These are phyloP conservation scores for Acanthisitta chloris DNA, from an alignment of 2,113 vertebrate genomes.

Conservation along the genomic window DNA sequence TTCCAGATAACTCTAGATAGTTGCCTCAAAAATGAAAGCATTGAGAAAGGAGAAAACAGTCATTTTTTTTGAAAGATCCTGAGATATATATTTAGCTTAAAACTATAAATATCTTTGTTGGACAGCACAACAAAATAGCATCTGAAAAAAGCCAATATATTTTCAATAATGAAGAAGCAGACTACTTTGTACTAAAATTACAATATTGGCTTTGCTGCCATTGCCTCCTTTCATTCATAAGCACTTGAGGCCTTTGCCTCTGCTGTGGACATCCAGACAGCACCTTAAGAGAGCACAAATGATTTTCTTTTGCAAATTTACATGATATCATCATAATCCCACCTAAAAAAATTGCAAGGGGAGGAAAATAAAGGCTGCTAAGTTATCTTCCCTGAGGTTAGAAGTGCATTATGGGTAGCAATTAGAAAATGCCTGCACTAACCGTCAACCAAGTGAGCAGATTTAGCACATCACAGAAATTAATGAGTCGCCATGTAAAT, in stretches of 20 bases:
- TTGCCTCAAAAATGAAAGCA: not conserved
- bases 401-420: slow-evolving; percentile 62
- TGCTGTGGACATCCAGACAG: not conserved
- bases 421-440: slow-evolving; percentile 40
- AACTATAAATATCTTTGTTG: not conserved
- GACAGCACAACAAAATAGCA: not conserved
- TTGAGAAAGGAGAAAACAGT: not conserved
- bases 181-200: not conserved
- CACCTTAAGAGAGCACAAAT: not conserved
- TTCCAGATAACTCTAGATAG: not conserved
- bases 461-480: slow-evolving; percentile 44
- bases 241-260: not conserved
- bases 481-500: slow-evolving; percentile 35
- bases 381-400: slow-evolving; percentile 30
- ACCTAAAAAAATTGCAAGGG: not conserved
- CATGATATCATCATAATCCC: slow-evolving; percentile 29
- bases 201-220: not conserved
- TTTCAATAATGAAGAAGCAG: not conserved
- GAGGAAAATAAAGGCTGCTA: not conserved
- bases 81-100: not conserved
- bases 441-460: not conserved
- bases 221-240: not conserved
- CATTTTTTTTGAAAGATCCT: not conserved
- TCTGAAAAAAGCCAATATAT: not conserved
- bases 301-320: slow-evolving; percentile 34